Conservation (phyloP, 1,140 invertebrate genomes). For the Philaenus spumarius region DNA sequence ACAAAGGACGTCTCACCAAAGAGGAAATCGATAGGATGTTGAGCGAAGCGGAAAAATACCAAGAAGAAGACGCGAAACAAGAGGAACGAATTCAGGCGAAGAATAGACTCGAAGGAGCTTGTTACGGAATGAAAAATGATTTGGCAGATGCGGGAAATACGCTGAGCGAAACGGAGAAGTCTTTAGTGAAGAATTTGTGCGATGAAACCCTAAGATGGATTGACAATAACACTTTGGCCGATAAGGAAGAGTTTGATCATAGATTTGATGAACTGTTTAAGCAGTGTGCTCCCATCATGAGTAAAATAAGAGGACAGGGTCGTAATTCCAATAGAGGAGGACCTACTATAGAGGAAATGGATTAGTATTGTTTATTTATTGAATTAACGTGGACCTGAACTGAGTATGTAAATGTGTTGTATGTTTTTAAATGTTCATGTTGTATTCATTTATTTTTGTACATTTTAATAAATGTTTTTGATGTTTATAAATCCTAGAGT, state of each 20-base stretch:
- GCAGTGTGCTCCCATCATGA: slow-evolving; percentile 47
- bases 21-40: slow-evolving; percentile 56
- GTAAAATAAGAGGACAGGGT: too few species aligned
- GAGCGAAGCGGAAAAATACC: slow-evolving; percentile 57
- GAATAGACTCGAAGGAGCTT: slow-evolving; percentile 63
- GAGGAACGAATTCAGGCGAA: slow-evolving; percentile 51
- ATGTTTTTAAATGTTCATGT: too few species aligned
- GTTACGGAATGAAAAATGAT: slow-evolving; percentile 58
- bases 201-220: slow-evolving; percentile 51
- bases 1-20: slow-evolving; percentile 47
- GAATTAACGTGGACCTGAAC: too few species aligned
- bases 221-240: slow-evolving; percentile 51
- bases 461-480: too few species aligned
- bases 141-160: slow-evolving; percentile 37
- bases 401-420: too few species aligned
- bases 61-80: slow-evolving; percentile 48
- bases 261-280: slow-evolving; percentile 47
- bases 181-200: slow-evolving; percentile 42
- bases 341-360: too few species aligned
- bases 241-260: slow-evolving; percentile 55
- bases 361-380: too few species aligned
- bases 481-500: too few species aligned
- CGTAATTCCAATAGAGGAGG: too few species aligned
- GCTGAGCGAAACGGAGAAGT: slow-evolving; percentile 36
- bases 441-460: too few species aligned